A percentile compares a stretch with the other conserved stretches of the same genome.
phyloP scores from a whole-genome alignment of 2,888 invertebrate genomes.

The Tetanocera ferruginea region DNA sequence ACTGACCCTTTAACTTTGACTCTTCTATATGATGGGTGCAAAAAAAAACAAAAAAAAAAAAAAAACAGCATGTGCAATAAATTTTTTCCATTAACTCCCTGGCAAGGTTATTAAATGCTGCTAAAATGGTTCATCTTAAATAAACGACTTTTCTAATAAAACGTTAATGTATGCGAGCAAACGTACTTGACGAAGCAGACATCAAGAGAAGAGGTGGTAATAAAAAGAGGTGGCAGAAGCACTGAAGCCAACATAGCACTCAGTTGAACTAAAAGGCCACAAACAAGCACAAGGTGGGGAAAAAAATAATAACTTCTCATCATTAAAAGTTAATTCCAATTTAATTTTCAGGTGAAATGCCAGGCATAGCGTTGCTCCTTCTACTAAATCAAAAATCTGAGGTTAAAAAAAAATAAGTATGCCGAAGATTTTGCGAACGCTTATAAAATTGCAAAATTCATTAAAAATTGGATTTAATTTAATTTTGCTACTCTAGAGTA shows the following conservation, averaged over 20 bases:
- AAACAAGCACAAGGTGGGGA: slow-evolving; percentile 45
- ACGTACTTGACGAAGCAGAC: background rate
- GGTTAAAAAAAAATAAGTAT: too few species aligned
- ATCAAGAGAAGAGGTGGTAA: background rate
- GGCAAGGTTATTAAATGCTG: slow-evolving; percentile 25
- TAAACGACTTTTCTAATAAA: slow-evolving; percentile 55
- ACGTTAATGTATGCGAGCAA: slow-evolving; percentile 17
- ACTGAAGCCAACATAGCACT: slow-evolving; percentile 12
- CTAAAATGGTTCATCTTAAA: slow-evolving; percentile 43
- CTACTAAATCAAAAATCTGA: too few species aligned
- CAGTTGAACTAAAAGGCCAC: background rate
- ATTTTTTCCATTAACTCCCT: background rate
- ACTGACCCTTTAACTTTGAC: too few species aligned
- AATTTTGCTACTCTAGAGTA: slow-evolving; percentile 56
- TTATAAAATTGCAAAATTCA: slow-evolving; percentile 56
- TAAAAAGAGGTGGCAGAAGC: background rate
- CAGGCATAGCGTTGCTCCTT: background rate
- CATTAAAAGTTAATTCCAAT: slow-evolving; percentile 66
- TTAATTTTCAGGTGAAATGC: slow-evolving; percentile 52
- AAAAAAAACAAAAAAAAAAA: background rate
- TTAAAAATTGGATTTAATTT: slow-evolving; percentile 62
- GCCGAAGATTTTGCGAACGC: background rate
- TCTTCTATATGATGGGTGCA: too few species aligned
- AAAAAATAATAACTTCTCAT: slow-evolving; percentile 51
- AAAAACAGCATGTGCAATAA: too few species aligned